Conservation (phyloP, 1,140 invertebrate species). For the Microplitis mediator region DNA sequence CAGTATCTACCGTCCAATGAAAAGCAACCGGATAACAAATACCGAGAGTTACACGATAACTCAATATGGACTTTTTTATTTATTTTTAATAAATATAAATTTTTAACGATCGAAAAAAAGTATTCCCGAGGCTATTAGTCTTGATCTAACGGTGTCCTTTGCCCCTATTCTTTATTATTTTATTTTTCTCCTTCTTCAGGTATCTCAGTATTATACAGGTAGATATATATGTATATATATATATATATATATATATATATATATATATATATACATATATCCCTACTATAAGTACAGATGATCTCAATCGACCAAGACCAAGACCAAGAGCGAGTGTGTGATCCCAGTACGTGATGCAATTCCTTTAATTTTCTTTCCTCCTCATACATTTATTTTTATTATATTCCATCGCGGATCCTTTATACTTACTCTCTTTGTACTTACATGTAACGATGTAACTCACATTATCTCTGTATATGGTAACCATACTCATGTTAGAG, state of each 20-base stretch:
- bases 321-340: not conserved
- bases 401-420: not conserved
- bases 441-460: not conserved
- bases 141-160: not conserved
- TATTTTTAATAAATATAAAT: no score
- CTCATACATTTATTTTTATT: not conserved
- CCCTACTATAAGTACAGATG: not conserved
- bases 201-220: no score
- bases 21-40: no score
- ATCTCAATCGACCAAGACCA: not conserved
- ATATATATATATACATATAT: not conserved
- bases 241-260: no score
- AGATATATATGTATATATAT: no score
- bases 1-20: no score
- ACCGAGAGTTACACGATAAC: no score
- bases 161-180: not conserved
- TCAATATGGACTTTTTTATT: no score
- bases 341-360: not conserved
- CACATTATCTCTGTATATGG: no score
- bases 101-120: no score
- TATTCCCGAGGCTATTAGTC: not conserved
- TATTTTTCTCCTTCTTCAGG: no score
- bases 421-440: not conserved
- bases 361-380: not conserved
- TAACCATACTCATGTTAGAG: no score